Evolutionary conservation across 1,140 invertebrate genomes (phyloP), one percentile per base, ranked within the genome.

Genomic region (Centruroides sculpturatus): DNA sequence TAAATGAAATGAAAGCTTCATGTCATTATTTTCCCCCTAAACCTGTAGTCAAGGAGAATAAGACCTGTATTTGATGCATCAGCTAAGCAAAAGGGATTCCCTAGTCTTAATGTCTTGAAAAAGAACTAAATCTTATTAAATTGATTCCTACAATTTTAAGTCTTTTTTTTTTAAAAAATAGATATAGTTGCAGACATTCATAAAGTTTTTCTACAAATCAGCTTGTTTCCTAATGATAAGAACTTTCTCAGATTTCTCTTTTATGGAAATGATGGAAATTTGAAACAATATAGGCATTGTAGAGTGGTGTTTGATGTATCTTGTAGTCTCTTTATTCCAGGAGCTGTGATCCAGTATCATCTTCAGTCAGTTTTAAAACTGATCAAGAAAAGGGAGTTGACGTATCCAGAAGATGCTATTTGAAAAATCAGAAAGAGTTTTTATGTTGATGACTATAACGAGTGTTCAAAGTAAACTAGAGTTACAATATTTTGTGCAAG

Each of bases 11-110:
- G 61, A 8, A 47, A 52, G 41, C 41, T 35, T 48, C 67, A 49
- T 68, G 61, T 57, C 62, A 71, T 63, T 73, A 67, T 63, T 62
- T 74, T 57, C 69, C 72, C 54, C 71, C 73, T 41, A 13, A 13
- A 7, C 46, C 60, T 2, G 63, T 70, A 35, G 41, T 65, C 10
- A 57, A 51, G 12, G 61, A 69, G 36, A 54, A 62, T 10, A 9
- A 12, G 51, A n/a, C n/a, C n/a, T n/a, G 56, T 61, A 10, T 64
- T 61, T 46, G 56, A 61, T 53, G 63, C 35, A 13, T 59, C 46
- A 5, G 61, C 56, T 1, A 57, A 62, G 23, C 53, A 35, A 48
- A 61, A 57, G 36, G 63, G 55, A 9, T 53, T 6, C 0, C 54
- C 60, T 47, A 35, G 10, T 36, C 57, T 12, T 57, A 65, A 10